phyloP scores from a whole-genome alignment of 2,113 vertebrate species.

The Heterotis niloticus region DNA sequence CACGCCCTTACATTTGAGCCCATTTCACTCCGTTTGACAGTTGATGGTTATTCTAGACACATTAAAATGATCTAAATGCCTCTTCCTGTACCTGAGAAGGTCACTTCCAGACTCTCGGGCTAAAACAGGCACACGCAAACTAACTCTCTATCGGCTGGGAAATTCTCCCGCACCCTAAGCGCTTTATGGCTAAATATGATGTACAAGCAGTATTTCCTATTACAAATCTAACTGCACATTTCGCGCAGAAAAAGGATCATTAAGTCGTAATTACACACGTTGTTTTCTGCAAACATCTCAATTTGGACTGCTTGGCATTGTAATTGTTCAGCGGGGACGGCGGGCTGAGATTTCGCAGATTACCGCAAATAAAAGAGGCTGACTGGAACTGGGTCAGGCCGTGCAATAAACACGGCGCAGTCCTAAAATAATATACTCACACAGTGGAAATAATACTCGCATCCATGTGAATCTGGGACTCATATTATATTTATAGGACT shows the following conservation, averaged over 20 bases:
- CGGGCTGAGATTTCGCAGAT: slow-evolving; percentile 68
- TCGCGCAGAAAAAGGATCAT: slow-evolving; percentile 98
- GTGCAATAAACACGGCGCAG: slow-evolving; percentile 68
- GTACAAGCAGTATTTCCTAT: slow-evolving; percentile 71
- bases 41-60: background rate
- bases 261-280: slow-evolving; percentile 99
- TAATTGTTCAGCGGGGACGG: slow-evolving; percentile 84
- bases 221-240: slow-evolving; percentile 99
- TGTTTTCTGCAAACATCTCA: slow-evolving; percentile 99
- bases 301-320: slow-evolving; percentile 88
- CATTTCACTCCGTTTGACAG: background rate
- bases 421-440: slow-evolving; percentile 74
- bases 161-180: slow-evolving; percentile 45
- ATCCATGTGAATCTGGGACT: slow-evolving; percentile 66
- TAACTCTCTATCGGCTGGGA: slow-evolving; percentile 46
- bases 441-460: slow-evolving; percentile 68
- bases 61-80: background rate
- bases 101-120: slow-evolving; percentile 13
- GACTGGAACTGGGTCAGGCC: slow-evolving; percentile 73
- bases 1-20: background rate
- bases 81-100: background rate
- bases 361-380: slow-evolving; percentile 54
- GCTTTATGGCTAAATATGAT: slow-evolving; percentile 48
- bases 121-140: background rate
- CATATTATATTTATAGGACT: slow-evolving; percentile 76